Evolutionary conservation across 2,888 invertebrate genomes (phyloP), one percentile per base, ranked within the genome.

Genomic region (Drosophila robusta): DNA sequence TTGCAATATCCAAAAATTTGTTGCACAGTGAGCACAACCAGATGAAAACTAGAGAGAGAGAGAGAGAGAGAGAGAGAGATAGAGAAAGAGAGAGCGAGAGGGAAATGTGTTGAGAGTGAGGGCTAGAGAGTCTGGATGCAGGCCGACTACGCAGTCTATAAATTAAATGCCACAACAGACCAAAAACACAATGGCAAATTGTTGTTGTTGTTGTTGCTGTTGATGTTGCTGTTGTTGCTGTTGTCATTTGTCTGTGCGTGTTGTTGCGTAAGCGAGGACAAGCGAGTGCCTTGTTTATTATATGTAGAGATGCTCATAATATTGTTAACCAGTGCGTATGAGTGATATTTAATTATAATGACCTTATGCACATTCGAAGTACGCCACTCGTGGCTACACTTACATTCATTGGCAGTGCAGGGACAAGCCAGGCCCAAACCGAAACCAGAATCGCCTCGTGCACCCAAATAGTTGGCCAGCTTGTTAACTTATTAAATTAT

Each of bases 321-420:
- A 69, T 65, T 79, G 79, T 79, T 79, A 74, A 80, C 73, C 77
- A 76, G 68, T 80, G 79, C 79, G 77, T 80, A 76, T 79, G 79
- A 79, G 77, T 80, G 80, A 79, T 79, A 79, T 79, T 76, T 79
- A 79, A 79, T 79, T 79, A 79, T 79, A 67, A 79, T 80, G 80
- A 74, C 77, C 77, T 58, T 50, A 64, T 42, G 75, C 70, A 79
- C 69, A 70, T 68, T 68, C 70, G 56, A 50, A 66, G 60, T 61
- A 54, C n/a, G 61, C 64, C 56, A 44, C 66, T 50, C 18, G 34
- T 18, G 71, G 62, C 46, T 32, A 62, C 47, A 63, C 56, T 51
- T 46, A 77, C 77, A 77, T 58, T 77, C 67, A 74, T 77, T 78
- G 70, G 63, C 57, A 70, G 39, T 36, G 24, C 55, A 34, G 8